Evolutionary conservation across 2,113 vertebrate species (phyloP).

Genomic region (Triplophysa rosa): DNA sequence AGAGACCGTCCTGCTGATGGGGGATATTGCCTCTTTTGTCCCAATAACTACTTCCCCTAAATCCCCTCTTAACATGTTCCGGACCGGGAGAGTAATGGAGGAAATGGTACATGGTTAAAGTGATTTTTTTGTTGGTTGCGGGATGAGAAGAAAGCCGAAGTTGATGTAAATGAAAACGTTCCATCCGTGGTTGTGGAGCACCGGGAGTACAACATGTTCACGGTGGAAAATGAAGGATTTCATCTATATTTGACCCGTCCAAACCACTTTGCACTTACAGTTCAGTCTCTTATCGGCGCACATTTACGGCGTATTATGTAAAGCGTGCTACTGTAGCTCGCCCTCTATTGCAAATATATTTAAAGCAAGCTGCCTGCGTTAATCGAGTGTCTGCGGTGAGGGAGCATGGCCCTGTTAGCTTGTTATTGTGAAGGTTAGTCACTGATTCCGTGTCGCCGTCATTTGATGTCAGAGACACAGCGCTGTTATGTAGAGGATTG

Average conservation of each 20-base stretch:
- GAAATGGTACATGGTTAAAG: constrained; percentile 65
- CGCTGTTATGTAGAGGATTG: constrained; percentile 59
- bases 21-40: constrained; percentile 77
- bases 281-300: constrained; percentile 32
- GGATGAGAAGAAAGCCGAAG: constrained; percentile 68
- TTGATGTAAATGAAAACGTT: constrained; percentile 66
- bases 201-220: constrained; percentile 16
- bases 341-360: constrained; percentile 3
- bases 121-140: constrained; percentile 58
- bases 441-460: constrained; percentile 56
- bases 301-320: constrained; percentile 39
- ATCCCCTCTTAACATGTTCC: constrained; percentile 75
- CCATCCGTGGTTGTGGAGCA: constrained; percentile 37
- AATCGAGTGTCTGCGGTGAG: neutral
- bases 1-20: constrained; percentile 71
- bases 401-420: constrained; percentile 40
- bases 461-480: constrained; percentile 63
- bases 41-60: constrained; percentile 76
- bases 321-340: constrained; percentile 31
- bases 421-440: constrained; percentile 43
- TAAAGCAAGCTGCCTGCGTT: constrained; percentile 28
- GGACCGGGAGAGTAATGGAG: constrained; percentile 63
- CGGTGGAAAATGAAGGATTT: constrained; percentile 30
- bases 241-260: constrained; percentile 29
- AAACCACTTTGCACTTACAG: constrained; percentile 39